Evolutionary conservation across 2,113 vertebrate genomes (phyloP), one percentile per base, ranked within the genome.

Genomic region (Etia nguti): DNA sequence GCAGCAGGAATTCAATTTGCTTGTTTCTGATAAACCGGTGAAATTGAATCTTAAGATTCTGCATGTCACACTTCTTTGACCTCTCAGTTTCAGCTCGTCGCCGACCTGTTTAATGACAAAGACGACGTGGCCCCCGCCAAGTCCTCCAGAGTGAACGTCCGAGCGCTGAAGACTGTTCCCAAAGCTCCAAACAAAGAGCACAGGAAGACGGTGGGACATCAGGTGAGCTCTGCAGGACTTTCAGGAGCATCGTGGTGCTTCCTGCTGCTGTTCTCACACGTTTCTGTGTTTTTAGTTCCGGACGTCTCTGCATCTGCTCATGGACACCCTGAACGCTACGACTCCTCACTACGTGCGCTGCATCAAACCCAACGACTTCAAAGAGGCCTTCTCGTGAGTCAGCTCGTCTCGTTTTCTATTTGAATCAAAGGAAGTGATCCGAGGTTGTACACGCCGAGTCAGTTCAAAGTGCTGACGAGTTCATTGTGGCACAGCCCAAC

Each of bases 291-390:
- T 5, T 83, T 86, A 99, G 98, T 99, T 99, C 94, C 98, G 97
- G 13, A 98, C 94, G 60, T 99, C 98, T 1, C 94, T 99, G 50
- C 96, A 97, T 1, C 96, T 99, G 55, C 97, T 99, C 54, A 99
- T 99, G 98, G 98, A 99, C 89, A 99, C 98, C 0, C 94, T 99
- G 90, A 99, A 99, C 0, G 97, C 97, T 57, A 99, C 98, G 0
- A 99, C 97, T 0, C 98, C 98, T 0, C 98, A 99, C 91, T 99
- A 99, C 0, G 98, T 99, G 29, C 98, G 98, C 92, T 99, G 98
- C 94, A 98, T 99, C 96, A 99, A 99, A 90, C 98, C 98, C 8
- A 99, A 99, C 0, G 98, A 99, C 0, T 81, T 94, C 36, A 99
- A 99, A 80, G 97, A 98, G 38, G 88, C 97, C 1, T 99, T 99